A percentile compares a stretch with the other conserved stretches of the same genome.
These are phyloP conservation scores for Chinchilla lanigera DNA, from an alignment of 2,113 vertebrate genomes.

Conservation along the genomic window DNA sequence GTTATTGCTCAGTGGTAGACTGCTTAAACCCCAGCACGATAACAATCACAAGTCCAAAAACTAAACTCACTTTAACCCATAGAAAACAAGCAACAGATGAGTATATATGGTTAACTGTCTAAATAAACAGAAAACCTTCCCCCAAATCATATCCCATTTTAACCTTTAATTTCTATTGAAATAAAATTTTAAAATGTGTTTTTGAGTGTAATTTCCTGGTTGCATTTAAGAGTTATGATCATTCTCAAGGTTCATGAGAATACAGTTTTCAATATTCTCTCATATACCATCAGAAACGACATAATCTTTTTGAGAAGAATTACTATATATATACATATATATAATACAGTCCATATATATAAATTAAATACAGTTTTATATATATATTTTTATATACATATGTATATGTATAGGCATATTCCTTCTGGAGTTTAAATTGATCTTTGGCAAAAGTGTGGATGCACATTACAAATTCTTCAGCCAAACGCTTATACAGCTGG, in stretches of 20 bases:
- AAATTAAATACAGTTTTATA: too few species aligned
- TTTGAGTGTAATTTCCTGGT: neutral
- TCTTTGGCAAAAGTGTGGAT: neutral
- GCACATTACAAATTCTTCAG: constrained; percentile 66
- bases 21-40: neutral
- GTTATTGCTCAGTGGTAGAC: neutral
- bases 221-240: neutral
- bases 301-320: neutral
- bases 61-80: neutral
- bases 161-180: neutral
- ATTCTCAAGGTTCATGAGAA: neutral
- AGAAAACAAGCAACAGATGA: neutral
- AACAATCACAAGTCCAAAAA: neutral
- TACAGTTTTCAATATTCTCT: neutral
- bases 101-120: neutral
- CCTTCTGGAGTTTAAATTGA: neutral
- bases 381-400: too few species aligned
- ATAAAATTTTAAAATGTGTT: neutral
- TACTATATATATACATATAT: too few species aligned
- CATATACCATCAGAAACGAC: neutral
- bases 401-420: too few species aligned
- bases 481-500: constrained; percentile 68
- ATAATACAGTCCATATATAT: too few species aligned
- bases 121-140: neutral
- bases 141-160: neutral